These are phyloP conservation scores for Oscheius sp. DNA, from an alignment of 2,888 invertebrate genomes.

Conservation along the genomic window DNA sequence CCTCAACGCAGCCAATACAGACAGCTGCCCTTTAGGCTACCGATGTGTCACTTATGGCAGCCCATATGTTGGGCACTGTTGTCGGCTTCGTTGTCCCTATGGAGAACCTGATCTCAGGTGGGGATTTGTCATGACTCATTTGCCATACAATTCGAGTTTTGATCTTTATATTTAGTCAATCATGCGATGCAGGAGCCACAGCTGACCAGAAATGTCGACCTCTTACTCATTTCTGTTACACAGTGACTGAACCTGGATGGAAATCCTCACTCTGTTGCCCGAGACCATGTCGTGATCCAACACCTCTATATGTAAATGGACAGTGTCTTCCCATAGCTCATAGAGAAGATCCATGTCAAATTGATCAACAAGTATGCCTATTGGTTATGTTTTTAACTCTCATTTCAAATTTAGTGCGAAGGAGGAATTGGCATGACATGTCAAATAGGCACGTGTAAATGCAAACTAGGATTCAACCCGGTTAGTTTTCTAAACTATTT, in stretches of 20 bases:
- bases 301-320: constrained; percentile 69
- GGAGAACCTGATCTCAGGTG: constrained; percentile 68
- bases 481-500: constrained; percentile 37
- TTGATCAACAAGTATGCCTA: constrained; percentile 61
- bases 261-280: constrained; percentile 70
- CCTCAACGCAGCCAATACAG: constrained; percentile 65
- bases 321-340: constrained; percentile 69
- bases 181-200: constrained; percentile 67
- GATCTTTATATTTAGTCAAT: constrained; percentile 55
- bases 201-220: constrained; percentile 67
- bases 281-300: constrained; percentile 69
- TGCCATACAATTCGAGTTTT: background rate
- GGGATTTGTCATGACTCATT: constrained; percentile 15
- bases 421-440: constrained; percentile 69
- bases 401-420: constrained; percentile 60
- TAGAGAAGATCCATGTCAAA: constrained; percentile 68
- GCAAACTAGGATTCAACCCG: constrained; percentile 63
- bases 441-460: constrained; percentile 54
- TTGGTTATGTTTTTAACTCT: background rate
- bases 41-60: constrained; percentile 70
- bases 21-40: constrained; percentile 53
- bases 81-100: constrained; percentile 69
- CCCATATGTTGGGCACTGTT: constrained; percentile 70
- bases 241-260: constrained; percentile 62
- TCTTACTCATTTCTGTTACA: constrained; percentile 70